phyloP scores from a whole-genome alignment of 2,113 vertebrate species.

The Platysteira castanea region DNA sequence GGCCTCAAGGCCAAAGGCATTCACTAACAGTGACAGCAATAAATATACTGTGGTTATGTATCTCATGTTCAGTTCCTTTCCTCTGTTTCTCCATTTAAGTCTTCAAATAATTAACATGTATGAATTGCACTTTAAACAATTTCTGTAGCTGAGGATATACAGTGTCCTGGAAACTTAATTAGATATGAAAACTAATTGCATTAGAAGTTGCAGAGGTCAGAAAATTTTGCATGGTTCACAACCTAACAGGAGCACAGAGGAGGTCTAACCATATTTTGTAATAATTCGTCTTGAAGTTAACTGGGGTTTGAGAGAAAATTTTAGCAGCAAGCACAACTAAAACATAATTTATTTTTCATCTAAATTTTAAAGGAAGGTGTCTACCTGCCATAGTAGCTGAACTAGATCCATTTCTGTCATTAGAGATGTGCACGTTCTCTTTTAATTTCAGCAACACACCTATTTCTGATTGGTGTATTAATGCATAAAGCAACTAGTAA shows the following conservation, averaged over 20 bases:
- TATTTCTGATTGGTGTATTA: neutral
- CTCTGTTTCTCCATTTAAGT: neutral
- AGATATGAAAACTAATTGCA: neutral
- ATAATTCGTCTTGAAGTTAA: neutral
- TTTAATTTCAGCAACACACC: neutral
- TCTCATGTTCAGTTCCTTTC: neutral
- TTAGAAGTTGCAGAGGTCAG: neutral
- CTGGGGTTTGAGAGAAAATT: neutral
- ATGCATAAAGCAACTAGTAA: neutral
- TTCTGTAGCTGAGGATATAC: neutral
- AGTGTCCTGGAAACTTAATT: neutral
- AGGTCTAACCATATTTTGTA: neutral
- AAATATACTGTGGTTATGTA: neutral
- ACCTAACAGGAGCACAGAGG: neutral
- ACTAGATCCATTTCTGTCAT: neutral
- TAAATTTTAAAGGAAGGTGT: neutral
- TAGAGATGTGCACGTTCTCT: rapidly evolving
- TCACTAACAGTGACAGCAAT: neutral
- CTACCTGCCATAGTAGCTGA: neutral
- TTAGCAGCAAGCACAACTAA: neutral
- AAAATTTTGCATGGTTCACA: neutral
- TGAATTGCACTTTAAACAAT: neutral
- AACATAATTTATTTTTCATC: neutral
- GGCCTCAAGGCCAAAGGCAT: neutral
- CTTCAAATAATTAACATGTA: neutral